Evolutionary conservation across 2,113 vertebrate species (phyloP).

Genomic region (Vulpes vulpes): DNA sequence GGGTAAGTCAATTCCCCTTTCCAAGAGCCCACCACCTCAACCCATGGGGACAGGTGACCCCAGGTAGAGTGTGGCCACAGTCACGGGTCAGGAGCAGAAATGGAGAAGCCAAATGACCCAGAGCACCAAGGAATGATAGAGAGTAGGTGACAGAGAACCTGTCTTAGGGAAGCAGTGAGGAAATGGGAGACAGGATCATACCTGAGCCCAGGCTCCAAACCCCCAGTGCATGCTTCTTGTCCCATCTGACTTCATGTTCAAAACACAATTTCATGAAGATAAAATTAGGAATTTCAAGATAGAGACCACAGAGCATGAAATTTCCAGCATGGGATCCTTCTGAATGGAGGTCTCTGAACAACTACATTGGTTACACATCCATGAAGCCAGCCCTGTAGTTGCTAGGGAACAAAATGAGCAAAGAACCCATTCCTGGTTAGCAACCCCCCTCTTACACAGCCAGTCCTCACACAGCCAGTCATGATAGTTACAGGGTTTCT

Average conservation of each 20-base stretch:
- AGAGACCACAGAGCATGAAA: not conserved
- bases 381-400: not conserved
- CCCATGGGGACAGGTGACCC: not conserved
- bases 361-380: too few species aligned
- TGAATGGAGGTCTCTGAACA: not conserved
- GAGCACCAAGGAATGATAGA: too few species aligned
- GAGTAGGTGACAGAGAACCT: not conserved
- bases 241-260: not conserved
- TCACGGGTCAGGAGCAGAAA: not conserved
- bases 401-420: not conserved
- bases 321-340: not conserved
- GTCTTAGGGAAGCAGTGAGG: not conserved
- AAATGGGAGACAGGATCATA: not conserved
- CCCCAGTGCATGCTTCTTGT: too few species aligned
- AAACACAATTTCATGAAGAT: not conserved
- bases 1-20: not conserved
- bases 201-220: not conserved
- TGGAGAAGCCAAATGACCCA: not conserved
- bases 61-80: not conserved
- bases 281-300: not conserved
- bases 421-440: not conserved
- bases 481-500: not conserved
- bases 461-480: not conserved
- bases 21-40: not conserved
- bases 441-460: fast-evolving